Conservation (phyloP, 2,888 invertebrate species). For the Pristionchus mayeri region DNA sequence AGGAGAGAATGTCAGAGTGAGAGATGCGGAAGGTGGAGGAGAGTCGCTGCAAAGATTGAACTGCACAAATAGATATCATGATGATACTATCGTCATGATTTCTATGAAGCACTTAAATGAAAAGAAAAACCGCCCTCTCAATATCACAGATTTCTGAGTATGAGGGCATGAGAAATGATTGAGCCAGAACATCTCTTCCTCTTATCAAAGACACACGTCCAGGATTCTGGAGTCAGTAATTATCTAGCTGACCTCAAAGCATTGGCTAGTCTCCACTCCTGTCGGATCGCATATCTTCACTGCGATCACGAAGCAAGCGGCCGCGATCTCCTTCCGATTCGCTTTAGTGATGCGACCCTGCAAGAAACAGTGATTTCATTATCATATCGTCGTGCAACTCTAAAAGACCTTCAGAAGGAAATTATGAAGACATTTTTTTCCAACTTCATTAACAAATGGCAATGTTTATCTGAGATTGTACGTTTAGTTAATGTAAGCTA, state of each 20-base stretch:
- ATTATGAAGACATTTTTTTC: too few species aligned
- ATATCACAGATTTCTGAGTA: neutral
- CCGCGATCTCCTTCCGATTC: conserved; percentile 95
- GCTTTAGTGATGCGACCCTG: conserved; percentile 90
- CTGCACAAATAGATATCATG: neutral
- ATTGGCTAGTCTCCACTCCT: conserved; percentile 87
- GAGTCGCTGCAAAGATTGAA: conserved; percentile 13
- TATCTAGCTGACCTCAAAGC: conserved; percentile 85
- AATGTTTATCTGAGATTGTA: too few species aligned
- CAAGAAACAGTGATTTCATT: conserved; percentile 51
- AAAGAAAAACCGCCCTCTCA: neutral
- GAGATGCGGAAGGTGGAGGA: conserved; percentile 44
- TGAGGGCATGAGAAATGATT: neutral
- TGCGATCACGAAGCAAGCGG: conserved; percentile 91
- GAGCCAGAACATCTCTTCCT: neutral
- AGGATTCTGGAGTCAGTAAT: neutral
- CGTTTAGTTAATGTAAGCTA: too few species aligned
- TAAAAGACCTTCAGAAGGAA: too few species aligned
- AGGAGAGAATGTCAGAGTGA: conserved; percentile 47
- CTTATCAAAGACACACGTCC: too few species aligned
- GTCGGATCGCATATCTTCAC: conserved; percentile 98
- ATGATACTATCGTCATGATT: too few species aligned
- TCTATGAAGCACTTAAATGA: neutral
- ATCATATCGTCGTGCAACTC: too few species aligned
- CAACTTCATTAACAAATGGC: too few species aligned